These are phyloP conservation scores for Apodemia mormo DNA, from an alignment of 2,888 invertebrate species.

Conservation along the genomic window DNA sequence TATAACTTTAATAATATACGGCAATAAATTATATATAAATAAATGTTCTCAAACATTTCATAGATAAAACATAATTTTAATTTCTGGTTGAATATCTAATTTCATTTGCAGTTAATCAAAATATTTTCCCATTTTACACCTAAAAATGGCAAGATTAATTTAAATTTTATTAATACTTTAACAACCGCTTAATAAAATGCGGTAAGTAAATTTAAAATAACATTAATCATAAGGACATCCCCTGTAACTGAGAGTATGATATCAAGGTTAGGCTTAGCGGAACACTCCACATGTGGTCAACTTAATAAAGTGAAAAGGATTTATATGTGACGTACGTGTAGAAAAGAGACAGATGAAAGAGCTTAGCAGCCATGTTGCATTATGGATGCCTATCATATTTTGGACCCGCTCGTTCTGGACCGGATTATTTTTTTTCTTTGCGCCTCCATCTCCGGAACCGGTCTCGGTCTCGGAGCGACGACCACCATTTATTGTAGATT, in stretches of 20 bases:
- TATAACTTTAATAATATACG: too few relatives aligned
- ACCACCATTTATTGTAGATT: slow-evolving; percentile 80
- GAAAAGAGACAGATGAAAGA: slow-evolving; percentile 65
- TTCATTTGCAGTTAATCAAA: slow-evolving; percentile 26
- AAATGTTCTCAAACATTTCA: neutral
- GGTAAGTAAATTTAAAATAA: slow-evolving; percentile 9
- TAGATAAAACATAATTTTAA: neutral
- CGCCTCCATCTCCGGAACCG: slow-evolving; percentile 76
- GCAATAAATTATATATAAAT: neutral
- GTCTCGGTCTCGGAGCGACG: slow-evolving; percentile 70
- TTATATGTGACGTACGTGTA: slow-evolving; percentile 49
- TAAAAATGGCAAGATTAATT: slow-evolving; percentile 7
- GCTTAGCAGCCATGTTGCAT: slow-evolving; percentile 82
- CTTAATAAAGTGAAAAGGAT: slow-evolving; percentile 75
- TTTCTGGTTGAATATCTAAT: slow-evolving; percentile 5
- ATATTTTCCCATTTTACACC: slow-evolving; percentile 4
- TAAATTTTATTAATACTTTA: slow-evolving; percentile 2
- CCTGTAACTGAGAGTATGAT: slow-evolving; percentile 72
- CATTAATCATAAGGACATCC: slow-evolving; percentile 47
- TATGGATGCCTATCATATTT: slow-evolving; percentile 82
- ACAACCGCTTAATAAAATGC: slow-evolving; percentile 2
- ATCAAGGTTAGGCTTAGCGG: slow-evolving; percentile 82
- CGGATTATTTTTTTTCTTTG: slow-evolving; percentile 78
- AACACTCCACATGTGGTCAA: slow-evolving; percentile 82
- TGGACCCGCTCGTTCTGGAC: slow-evolving; percentile 73